Evolutionary conservation across 1,140 invertebrate genomes (phyloP).

Genomic region (Ladona fulva): DNA sequence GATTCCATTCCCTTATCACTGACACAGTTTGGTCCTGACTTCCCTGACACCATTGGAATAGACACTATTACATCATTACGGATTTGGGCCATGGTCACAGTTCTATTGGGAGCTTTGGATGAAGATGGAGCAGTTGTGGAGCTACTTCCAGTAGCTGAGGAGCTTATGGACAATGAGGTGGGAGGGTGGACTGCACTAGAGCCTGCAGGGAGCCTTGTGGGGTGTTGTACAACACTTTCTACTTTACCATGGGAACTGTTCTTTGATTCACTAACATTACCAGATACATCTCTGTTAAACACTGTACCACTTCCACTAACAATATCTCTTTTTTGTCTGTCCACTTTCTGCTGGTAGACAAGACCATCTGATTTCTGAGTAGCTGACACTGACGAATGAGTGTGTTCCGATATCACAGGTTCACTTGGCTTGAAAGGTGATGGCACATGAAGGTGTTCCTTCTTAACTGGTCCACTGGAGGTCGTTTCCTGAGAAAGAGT

Average conservation of each 20-base stretch:
- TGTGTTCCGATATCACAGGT: constrained; percentile 16
- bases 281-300: neutral
- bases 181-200: constrained; percentile 1
- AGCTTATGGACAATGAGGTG: neutral
- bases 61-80: constrained; percentile 9
- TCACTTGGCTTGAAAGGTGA: constrained; percentile 16
- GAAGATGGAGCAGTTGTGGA: neutral
- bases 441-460: constrained; percentile 15
- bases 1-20: neutral
- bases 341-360: neutral
- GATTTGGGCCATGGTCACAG: constrained; percentile 8
- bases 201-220: neutral
- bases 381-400: constrained; percentile 12
- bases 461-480: constrained; percentile 10
- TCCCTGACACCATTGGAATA: neutral
- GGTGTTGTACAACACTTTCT: constrained; percentile 5
- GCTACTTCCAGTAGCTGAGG: neutral
- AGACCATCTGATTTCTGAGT: neutral
- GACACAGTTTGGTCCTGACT: neutral
- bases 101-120: constrained; percentile 13
- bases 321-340: constrained; percentile 10
- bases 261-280: constrained; percentile 10
- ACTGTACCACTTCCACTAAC: neutral
- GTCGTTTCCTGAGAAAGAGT: constrained; percentile 15
- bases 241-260: constrained; percentile 9